A percentile compares a stretch with the other conserved stretches of the same genome.
phyloP scores from a whole-genome alignment of 2,888 invertebrate species.

The Perizoma affinitatum region DNA sequence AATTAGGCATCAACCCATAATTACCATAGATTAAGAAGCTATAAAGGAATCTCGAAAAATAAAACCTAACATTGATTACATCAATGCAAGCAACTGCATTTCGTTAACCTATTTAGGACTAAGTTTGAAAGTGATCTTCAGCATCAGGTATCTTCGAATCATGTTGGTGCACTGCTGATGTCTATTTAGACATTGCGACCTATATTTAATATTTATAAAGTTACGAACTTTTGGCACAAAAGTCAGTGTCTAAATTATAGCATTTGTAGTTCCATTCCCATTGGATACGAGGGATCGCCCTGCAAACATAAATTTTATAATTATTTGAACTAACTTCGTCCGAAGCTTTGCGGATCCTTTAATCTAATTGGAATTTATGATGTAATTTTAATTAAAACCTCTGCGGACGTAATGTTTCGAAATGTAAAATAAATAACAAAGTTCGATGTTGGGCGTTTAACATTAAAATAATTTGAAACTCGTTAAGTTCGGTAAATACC shows the following conservation, averaged over 20 bases:
- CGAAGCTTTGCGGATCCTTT: slow-evolving; percentile 43
- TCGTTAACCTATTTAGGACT: too few species aligned
- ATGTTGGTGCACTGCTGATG: too few species aligned
- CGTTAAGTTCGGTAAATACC: not conserved
- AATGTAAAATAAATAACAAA: slow-evolving; percentile 36
- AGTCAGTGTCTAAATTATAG: slow-evolving; percentile 15
- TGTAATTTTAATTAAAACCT: slow-evolving; percentile 46
- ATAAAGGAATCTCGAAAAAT: too few species aligned
- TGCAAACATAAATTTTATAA: slow-evolving; percentile 49
- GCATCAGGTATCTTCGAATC: too few species aligned
- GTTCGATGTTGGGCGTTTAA: slow-evolving; percentile 28
- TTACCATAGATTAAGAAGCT: too few species aligned
- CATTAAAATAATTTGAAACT: slow-evolving; percentile 6
- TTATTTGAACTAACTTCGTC: slow-evolving; percentile 50
- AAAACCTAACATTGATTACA: too few species aligned
- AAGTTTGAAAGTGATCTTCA: too few species aligned
- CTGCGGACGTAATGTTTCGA: slow-evolving; percentile 32
- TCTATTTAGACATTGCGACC: too few species aligned
- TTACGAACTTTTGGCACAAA: slow-evolving; percentile 16
- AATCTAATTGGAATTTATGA: slow-evolving; percentile 48
- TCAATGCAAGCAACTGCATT: too few species aligned
- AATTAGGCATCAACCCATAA: too few species aligned
- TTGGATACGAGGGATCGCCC: slow-evolving; percentile 28
- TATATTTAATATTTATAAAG: slow-evolving; percentile 37
- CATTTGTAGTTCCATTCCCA: slow-evolving; percentile 32